Evolutionary conservation across 2,113 vertebrate species (phyloP), one percentile per base, ranked within the genome.

Genomic region (Petromus typicus): DNA sequence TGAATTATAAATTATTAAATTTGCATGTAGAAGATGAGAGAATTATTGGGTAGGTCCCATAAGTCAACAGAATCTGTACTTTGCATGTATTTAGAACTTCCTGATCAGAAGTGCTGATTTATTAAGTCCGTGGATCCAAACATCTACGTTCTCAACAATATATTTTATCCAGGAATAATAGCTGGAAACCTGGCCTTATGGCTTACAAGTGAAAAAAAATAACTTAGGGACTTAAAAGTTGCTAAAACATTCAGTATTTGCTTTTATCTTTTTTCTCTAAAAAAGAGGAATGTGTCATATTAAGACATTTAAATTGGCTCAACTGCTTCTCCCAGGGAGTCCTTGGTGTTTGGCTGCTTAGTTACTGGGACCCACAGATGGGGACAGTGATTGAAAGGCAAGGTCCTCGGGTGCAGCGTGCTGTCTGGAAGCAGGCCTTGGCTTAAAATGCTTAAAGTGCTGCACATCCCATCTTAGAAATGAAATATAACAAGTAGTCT

Each of bases 271-370:
- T n/a, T 76, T 95, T 86, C 45, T 84, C 13, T 81, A 67, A 86
- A 79, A 83, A 87, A 83, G 54, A 96, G 43, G 64, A 43, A 37
- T 69, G 57, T 86, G 78, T 91, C 75, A 51, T 69, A 95, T 66
- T 96, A 80, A 95, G 79, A 73, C 75, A 85, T 89, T 93, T 11
- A 93, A 71, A 80, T 56, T 61, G 93, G 59, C 69, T 91, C 94
- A 76, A 83, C 67, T 78, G 59, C 18, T 81, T 64, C 56, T 96
- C 92, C 69, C 59, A 67, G 86, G 96, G 80, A 91, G 59, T 8
- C 54, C 91, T 90, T 95, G 75, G 80, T 89, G 76, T 96, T 96
- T 87, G 89, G n/a, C 78, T 85, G 91, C 45, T 85, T 73, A 67
- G 94, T 69, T 71, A 92, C 9, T 92, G 71, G 86, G 91, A 81